Conservation (phyloP, 2,797 vertebrate genomes). For the Sebastes jordani region DNA sequence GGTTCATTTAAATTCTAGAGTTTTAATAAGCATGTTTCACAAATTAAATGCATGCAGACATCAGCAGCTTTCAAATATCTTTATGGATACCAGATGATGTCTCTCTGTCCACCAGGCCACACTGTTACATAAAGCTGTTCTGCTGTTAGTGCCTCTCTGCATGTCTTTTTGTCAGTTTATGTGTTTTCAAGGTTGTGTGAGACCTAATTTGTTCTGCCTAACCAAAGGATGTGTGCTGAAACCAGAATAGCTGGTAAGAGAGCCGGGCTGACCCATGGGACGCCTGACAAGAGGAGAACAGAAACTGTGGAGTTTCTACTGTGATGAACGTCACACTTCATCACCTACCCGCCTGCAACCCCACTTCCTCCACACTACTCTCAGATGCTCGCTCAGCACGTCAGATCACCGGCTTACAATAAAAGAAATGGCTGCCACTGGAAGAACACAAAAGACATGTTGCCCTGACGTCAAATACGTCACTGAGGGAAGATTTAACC, state of each 20-base stretch:
- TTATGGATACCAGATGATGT: neutral
- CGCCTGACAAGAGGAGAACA: conserved; percentile 66
- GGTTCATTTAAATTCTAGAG: neutral
- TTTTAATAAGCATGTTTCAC: neutral
- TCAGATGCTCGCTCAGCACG: neutral
- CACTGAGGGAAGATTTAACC: neutral
- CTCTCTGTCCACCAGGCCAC: neutral
- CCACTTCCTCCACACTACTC: conserved; percentile 32
- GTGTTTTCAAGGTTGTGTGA: conserved; percentile 24
- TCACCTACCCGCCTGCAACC: conserved; percentile 37
- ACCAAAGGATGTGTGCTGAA: conserved; percentile 60
- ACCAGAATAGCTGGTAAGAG: conserved; percentile 55
- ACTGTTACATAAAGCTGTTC: neutral
- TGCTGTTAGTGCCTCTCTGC: neutral
- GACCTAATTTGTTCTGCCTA: conserved; percentile 7
- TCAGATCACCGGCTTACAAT: neutral
- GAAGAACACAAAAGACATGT: neutral
- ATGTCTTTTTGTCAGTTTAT: conserved; percentile 16
- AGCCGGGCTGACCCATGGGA: conserved; percentile 57
- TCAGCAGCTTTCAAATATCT: neutral
- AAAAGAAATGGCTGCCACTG: neutral
- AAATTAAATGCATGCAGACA: neutral
- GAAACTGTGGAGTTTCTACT: conserved; percentile 72
- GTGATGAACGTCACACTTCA: conserved; percentile 60
- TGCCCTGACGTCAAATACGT: neutral